These are phyloP conservation scores for Sphaeramia orbicularis DNA, from an alignment of 2,797 vertebrate species.

Conservation along the genomic window DNA sequence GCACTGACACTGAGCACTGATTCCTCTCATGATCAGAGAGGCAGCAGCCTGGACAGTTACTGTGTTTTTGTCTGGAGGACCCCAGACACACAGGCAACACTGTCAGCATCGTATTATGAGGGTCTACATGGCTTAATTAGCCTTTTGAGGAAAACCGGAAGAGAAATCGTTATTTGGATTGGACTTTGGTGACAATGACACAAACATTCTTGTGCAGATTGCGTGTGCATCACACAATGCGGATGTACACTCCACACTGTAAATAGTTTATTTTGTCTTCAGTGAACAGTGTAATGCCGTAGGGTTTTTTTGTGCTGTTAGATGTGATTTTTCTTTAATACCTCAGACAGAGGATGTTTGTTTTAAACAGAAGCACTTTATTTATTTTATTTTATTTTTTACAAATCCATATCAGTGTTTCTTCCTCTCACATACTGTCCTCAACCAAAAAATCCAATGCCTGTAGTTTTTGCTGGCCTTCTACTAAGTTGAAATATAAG, in stretches of 20 bases:
- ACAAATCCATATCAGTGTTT: conserved; percentile 88
- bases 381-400: conserved; percentile 73
- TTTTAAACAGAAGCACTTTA: conserved; percentile 97
- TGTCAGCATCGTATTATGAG: conserved; percentile 22
- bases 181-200: conserved; percentile 50
- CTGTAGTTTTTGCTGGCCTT: conserved; percentile 28
- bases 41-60: conserved; percentile 35
- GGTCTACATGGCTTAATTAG: conserved; percentile 33
- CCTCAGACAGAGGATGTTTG: conserved; percentile 88
- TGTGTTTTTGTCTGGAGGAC: conserved; percentile 40
- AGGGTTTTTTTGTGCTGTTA: conserved; percentile 76
- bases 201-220: conserved; percentile 72
- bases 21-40: conserved; percentile 36
- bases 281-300: conserved; percentile 85
- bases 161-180: conserved; percentile 28
- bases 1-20: conserved; percentile 67
- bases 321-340: conserved; percentile 86
- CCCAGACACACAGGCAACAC: conserved; percentile 28
- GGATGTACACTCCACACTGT: conserved; percentile 77
- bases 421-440: conserved; percentile 43
- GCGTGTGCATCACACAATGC: conserved; percentile 85
- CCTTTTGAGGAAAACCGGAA: conserved; percentile 28
- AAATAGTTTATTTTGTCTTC: conserved; percentile 88
- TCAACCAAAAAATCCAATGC: conserved; percentile 37
- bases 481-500: conserved; percentile 29